phyloP scores from a whole-genome alignment of 2,888 invertebrate species.

The Pseudanteris insignis region DNA sequence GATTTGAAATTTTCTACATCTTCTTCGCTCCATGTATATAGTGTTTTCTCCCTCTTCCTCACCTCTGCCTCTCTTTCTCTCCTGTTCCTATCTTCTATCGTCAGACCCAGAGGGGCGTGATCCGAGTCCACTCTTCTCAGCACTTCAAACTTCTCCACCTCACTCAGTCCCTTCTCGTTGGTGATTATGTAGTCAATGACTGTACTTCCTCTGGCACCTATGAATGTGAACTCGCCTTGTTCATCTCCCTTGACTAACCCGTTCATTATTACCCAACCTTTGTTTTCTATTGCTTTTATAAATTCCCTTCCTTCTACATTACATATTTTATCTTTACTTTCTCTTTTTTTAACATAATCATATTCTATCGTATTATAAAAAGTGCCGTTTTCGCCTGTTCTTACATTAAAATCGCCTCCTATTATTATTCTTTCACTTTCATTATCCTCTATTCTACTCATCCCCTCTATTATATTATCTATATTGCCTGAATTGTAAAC shows the following conservation, averaged over 20 bases:
- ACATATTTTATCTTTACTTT: conserved; percentile 8
- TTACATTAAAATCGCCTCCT: conserved; percentile 2
- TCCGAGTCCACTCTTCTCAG: conserved; percentile 29
- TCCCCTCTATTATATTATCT: not conserved
- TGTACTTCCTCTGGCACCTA: conserved; percentile 26
- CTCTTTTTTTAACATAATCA: not conserved
- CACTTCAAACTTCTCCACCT: conserved; percentile 13
- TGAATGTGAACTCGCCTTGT: conserved; percentile 30
- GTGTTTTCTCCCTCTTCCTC: not conserved
- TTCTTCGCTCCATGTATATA: not conserved
- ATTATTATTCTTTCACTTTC: not conserved
- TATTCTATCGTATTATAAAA: not conserved
- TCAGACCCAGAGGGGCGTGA: conserved; percentile 21
- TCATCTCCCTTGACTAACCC: conserved; percentile 18
- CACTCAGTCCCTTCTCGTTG: conserved; percentile 5
- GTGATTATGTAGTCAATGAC: conserved; percentile 35
- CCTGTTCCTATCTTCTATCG: not conserved
- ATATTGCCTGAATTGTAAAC: not conserved
- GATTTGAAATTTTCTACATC: not conserved
- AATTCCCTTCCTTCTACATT: conserved; percentile 16
- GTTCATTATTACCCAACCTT: conserved; percentile 22
- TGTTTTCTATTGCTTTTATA: conserved; percentile 5
- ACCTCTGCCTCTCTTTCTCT: not conserved
- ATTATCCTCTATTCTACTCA: not conserved
- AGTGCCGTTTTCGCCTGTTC: not conserved